These are phyloP conservation scores for Seriola aureovittata DNA, from an alignment of 2,113 vertebrate genomes.

Conservation along the genomic window DNA sequence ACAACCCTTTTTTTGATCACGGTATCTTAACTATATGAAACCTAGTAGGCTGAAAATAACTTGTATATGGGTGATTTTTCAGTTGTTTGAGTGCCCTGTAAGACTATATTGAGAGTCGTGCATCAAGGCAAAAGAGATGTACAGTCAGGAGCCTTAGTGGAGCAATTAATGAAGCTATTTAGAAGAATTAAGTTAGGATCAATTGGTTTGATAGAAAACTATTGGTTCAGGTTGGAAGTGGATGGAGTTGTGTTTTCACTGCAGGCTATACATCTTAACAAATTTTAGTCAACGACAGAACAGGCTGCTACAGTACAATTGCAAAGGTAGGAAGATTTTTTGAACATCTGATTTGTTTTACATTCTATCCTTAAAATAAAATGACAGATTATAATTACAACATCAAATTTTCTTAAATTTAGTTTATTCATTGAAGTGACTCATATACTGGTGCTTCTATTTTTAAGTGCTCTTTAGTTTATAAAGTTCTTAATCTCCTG, in stretches of 20 bases:
- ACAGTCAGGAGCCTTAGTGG: slow-evolving; percentile 28
- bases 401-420: neutral
- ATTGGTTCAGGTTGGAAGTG: slow-evolving; percentile 12
- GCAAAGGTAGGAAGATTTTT: neutral
- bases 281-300: neutral
- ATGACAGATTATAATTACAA: neutral
- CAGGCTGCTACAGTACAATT: neutral
- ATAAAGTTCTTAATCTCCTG: no score
- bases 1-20: neutral
- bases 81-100: neutral
- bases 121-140: slow-evolving; percentile 30
- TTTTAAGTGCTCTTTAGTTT: neutral
- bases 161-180: slow-evolving; percentile 44
- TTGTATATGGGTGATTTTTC: neutral
- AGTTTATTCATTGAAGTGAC: neutral
- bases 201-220: slow-evolving; percentile 31
- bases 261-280: neutral
- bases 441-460: neutral
- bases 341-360: neutral
- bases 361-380: no score
- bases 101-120: slow-evolving; percentile 7
- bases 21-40: neutral
- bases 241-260: slow-evolving; percentile 1
- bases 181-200: slow-evolving; percentile 40
- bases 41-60: neutral